Percentiles rank a stretch among this genome's conserved stretches.
phyloP scores from a whole-genome alignment of 2,797 vertebrate species.

The Platyrinchus mystaceus region DNA sequence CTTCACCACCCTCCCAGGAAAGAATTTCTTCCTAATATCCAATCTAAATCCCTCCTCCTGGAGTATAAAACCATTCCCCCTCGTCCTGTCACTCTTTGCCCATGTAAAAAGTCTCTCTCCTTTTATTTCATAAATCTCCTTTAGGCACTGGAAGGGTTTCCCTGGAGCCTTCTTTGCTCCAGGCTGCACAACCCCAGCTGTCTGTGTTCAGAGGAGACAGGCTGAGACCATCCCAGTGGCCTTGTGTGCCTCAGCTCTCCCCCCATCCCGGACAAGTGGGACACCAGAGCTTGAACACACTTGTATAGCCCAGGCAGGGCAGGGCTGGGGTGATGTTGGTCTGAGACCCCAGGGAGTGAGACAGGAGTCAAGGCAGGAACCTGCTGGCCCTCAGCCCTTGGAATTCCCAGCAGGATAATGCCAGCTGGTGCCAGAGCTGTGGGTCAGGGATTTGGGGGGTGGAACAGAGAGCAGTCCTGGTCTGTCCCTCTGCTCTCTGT shows the following conservation, averaged over 20 bases:
- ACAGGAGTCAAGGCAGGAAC: neutral
- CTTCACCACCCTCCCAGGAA: rapidly evolving
- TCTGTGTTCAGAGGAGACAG: neutral
- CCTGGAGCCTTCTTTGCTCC: neutral
- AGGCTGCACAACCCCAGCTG: neutral
- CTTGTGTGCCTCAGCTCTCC: neutral
- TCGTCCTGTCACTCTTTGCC: neutral
- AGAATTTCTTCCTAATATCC: neutral
- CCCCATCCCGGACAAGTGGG: neutral
- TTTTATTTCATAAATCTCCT: neutral
- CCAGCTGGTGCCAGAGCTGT: rapidly evolving
- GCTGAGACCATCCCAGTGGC: neutral
- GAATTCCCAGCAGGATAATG: neutral
- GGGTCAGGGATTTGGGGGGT: neutral
- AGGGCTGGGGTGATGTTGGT: neutral
- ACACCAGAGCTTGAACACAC: neutral
- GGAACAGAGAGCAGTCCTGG: neutral
- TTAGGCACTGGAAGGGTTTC: neutral
- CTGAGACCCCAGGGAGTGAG: neutral
- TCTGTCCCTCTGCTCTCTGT: neutral
- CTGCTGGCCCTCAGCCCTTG: neutral
- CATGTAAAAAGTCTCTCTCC: neutral
- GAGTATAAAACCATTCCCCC: neutral
- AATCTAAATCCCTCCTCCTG: neutral
- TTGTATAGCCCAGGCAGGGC: neutral